Evolutionary conservation across 2,888 invertebrate genomes (phyloP), one percentile per base, ranked within the genome.

Genomic region (Noctua janthina): DNA sequence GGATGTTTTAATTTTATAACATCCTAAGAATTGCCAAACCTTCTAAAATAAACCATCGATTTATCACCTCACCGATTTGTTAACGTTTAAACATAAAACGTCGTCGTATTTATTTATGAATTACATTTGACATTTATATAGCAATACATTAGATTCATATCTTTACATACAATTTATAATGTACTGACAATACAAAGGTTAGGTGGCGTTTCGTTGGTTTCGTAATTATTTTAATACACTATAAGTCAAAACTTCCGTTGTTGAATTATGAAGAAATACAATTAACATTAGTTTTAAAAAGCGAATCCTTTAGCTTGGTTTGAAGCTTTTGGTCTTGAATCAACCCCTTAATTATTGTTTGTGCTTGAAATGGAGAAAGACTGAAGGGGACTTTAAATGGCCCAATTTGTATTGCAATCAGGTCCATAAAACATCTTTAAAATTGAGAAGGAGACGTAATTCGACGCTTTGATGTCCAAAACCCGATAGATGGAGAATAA

Each of bases 41-140:
- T 10, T 72, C 59, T 70, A 82, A 71, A 70, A 76, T 59, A 62
- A 13, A 64, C 54, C 35, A 56, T 74, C 54, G 43, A 85, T 84
- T 74, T 68, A 83, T 85, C 76, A 71, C 59, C 72, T 87, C 71
- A 76, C 74, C 79, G 83, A 85, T 83, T 88, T 85, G 77, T 78
- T 66, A 79, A 74, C 62, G 70, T 74, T 76, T 67, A 76, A 35
- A 67, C n/a, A 46, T 68, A 51, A 68, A 59, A 59, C 59, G 23
- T 64, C 39, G 56, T 39, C 29, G 49, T 69, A 64, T 39, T 78
- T 79, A 78, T 85, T 81, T 78, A 79, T 85, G 68, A 80, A 80
- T 77, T 73, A 67, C 62, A 74, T 80, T 35, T 71, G 83, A 87
- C 78, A 78, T 88, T 88, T 83, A 75, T 78, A 86, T 39, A 74